Evolutionary conservation across 2,888 invertebrate genomes (phyloP), one percentile per base, ranked within the genome.

Genomic region (Panopea generosa): DNA sequence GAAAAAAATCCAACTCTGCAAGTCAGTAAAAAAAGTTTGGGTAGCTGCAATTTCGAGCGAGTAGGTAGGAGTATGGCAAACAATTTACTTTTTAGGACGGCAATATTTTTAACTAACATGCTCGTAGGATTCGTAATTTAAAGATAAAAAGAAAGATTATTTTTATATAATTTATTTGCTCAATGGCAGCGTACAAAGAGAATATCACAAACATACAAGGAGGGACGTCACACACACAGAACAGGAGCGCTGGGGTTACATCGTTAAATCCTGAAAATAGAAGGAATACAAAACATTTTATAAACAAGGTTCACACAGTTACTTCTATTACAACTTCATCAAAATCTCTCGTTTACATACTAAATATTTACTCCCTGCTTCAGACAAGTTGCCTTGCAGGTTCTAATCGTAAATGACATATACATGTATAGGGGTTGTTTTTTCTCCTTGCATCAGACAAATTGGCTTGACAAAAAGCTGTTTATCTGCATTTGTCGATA

Each of bases 401-500:
- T 45, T 45, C 4, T 45, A 45, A 9, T 18, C 16, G 16, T 9
- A 45, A 16, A 45, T 20, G 6, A 6, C n/a, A n/a, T n/a, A n/a
- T n/a, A n/a, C n/a, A n/a, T n/a, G n/a, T n/a, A n/a, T 9, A 45
- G 33, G 33, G 4, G 11, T 33, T 4, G 33, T 33, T 33, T 7
- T 33, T 33, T 33, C 33, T 33, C 33, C 50, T 69, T 74, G 73
- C 76, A 68, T 83, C 83, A 83, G 83, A 80, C 68, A 68, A 24
- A 43, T 56, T 83, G 81, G 84, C 82, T 77, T 62, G 50, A 52
- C 27, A 65, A 49, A n/a, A 65, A 69, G 59, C 63, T 57, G n/a
- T 9, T n/a, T 67, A 73, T 84, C 84, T 38, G 65, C 85, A 85
- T 82, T 43, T 83, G 61, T 85, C 82, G 83, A 82, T 83, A 81